Percentiles rank a stretch among this genome's conserved stretches.
phyloP scores from a whole-genome alignment of 1,140 invertebrate species.

The Tetramorium simillimum region DNA sequence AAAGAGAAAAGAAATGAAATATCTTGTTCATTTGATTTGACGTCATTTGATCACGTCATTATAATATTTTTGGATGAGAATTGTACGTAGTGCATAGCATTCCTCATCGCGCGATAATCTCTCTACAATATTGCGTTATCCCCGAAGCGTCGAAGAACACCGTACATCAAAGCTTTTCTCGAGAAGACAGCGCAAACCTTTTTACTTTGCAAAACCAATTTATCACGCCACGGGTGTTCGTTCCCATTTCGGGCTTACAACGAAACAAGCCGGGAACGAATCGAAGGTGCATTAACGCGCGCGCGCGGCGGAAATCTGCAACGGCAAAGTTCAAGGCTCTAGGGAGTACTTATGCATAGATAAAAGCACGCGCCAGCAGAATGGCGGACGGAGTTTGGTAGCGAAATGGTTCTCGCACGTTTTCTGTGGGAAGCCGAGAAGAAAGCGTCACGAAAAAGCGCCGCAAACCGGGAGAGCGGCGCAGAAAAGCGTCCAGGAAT shows the following conservation, averaged over 20 bases:
- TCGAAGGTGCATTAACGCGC: constrained; percentile 52
- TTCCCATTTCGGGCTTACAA: constrained; percentile 5
- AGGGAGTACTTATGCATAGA: constrained; percentile 44
- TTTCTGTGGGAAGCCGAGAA: constrained; percentile 22
- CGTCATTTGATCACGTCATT: too few species aligned
- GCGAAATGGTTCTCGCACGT: constrained; percentile 45
- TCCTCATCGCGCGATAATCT: constrained; percentile 27
- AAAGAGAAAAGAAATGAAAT: neutral
- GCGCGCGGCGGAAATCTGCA: constrained; percentile 35
- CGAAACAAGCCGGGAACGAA: constrained; percentile 41
- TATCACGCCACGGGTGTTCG: constrained; percentile 34
- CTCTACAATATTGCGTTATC: constrained; percentile 28
- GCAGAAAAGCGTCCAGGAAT: constrained; percentile 34
- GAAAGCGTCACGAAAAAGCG: constrained; percentile 31
- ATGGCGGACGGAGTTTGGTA: constrained; percentile 40
- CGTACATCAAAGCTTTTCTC: constrained; percentile 26
- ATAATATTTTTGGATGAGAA: constrained; percentile 2
- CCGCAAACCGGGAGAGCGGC: neutral
- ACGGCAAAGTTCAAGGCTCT: constrained; percentile 51
- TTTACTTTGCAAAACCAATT: constrained; percentile 41
- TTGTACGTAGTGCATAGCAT: neutral
- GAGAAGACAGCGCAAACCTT: constrained; percentile 26
- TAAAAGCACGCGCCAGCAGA: constrained; percentile 14
- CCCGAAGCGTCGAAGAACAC: neutral
- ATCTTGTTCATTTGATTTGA: neutral